Conservation (phyloP, 2,888 invertebrate species). For the Drosophila pseudotalamancana region DNA sequence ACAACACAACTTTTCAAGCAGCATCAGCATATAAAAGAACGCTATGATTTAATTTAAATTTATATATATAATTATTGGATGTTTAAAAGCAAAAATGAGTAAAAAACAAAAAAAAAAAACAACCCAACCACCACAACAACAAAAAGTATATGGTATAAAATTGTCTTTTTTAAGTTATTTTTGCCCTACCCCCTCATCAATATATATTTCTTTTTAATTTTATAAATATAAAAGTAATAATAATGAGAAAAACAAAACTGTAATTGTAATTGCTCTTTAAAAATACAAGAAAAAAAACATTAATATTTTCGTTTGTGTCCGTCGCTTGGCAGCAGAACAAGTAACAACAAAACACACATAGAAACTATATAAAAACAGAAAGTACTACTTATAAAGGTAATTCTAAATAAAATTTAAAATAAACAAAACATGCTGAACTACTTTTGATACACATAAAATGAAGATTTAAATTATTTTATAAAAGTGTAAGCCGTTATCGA, state of each 20-base stretch:
- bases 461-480: background rate
- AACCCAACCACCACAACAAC: slow-evolving; percentile 59
- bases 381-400: slow-evolving; percentile 70
- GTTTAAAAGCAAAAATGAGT: slow-evolving; percentile 58
- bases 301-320: slow-evolving; percentile 63
- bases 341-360: slow-evolving; percentile 38
- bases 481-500: slow-evolving; percentile 3
- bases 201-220: slow-evolving; percentile 77
- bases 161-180: slow-evolving; percentile 73
- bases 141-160: slow-evolving; percentile 71
- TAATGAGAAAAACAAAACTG: slow-evolving; percentile 75
- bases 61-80: slow-evolving; percentile 73
- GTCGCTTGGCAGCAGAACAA: slow-evolving; percentile 53
- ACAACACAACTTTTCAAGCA: slow-evolving; percentile 50
- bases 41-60: slow-evolving; percentile 77
- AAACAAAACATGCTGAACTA: slow-evolving; percentile 34
- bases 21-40: slow-evolving; percentile 62
- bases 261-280: slow-evolving; percentile 76
- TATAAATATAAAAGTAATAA: slow-evolving; percentile 76
- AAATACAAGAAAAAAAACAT: slow-evolving; percentile 59
- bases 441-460: slow-evolving; percentile 18
- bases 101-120: slow-evolving; percentile 47
- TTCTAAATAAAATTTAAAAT: slow-evolving; percentile 67
- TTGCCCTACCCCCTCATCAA: slow-evolving; percentile 75
- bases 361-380: slow-evolving; percentile 54